A percentile compares a stretch with the other conserved stretches of the same genome.
phyloP scores from a whole-genome alignment of 2,797 vertebrate species.

The Leptoclinus maculatus region DNA sequence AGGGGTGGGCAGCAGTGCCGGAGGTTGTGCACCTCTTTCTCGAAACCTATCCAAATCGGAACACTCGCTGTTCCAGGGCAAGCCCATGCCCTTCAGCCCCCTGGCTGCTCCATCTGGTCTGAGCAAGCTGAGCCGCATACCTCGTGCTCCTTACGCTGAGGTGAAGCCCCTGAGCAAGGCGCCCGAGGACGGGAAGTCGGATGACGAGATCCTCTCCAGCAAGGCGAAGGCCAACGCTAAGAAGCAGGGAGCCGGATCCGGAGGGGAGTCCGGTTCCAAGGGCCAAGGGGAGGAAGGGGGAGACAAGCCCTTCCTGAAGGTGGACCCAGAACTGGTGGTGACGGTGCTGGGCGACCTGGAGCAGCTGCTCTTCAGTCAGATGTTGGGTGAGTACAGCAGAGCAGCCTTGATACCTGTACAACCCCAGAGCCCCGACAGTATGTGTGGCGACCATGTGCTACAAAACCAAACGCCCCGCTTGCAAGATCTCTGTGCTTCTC shows the following conservation, averaged over 20 bases:
- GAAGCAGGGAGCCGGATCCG: slow-evolving; percentile 75
- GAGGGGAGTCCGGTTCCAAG: slow-evolving; percentile 83
- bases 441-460: slow-evolving; percentile 48
- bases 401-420: slow-evolving; percentile 9
- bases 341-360: slow-evolving; percentile 98
- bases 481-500: slow-evolving; percentile 30
- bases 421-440: neutral
- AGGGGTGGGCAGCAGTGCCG: slow-evolving; percentile 73
- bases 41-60: slow-evolving; percentile 95
- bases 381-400: slow-evolving; percentile 91
- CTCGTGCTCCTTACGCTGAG: slow-evolving; percentile 95
- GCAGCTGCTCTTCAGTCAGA: slow-evolving; percentile 99
- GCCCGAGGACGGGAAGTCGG: slow-evolving; percentile 90
- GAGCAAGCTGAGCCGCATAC: slow-evolving; percentile 93
- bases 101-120: slow-evolving; percentile 86
- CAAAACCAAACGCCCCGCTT: slow-evolving; percentile 41
- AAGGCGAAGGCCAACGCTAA: slow-evolving; percentile 88
- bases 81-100: slow-evolving; percentile 88
- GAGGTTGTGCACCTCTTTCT: slow-evolving; percentile 85
- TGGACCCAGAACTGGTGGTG: slow-evolving; percentile 98
- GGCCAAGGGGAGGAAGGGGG: slow-evolving; percentile 87
- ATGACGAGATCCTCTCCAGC: slow-evolving; percentile 93
- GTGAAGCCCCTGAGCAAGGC: slow-evolving; percentile 97
- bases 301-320: slow-evolving; percentile 95
- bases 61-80: slow-evolving; percentile 94